Conservation (phyloP, 2,797 vertebrate species). For the Falco cherrug region DNA sequence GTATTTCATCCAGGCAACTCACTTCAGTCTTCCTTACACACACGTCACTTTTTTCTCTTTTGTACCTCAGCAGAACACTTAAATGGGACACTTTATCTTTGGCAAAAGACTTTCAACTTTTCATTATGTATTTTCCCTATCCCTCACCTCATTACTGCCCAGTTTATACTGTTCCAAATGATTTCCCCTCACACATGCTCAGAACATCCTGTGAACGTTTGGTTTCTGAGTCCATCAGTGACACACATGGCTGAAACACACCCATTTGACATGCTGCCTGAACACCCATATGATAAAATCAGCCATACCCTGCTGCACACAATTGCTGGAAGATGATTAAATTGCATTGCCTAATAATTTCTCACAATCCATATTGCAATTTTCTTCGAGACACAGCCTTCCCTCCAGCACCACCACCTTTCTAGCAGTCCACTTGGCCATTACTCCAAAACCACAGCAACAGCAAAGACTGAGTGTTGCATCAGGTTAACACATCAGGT, state of each 20-base stretch:
- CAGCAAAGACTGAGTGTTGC: background rate
- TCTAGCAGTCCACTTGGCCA: background rate
- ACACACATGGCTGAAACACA: background rate
- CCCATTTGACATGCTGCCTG: background rate
- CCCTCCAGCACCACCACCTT: background rate
- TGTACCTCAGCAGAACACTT: background rate
- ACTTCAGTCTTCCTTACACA: background rate
- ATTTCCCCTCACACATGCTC: background rate
- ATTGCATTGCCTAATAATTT: constrained; percentile 53
- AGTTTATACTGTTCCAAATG: background rate
- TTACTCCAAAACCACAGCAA: background rate
- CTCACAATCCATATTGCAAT: constrained; percentile 26
- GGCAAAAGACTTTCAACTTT: background rate
- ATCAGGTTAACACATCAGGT: background rate
- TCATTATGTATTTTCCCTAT: background rate
- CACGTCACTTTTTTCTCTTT: background rate
- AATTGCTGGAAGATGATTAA: constrained; percentile 54
- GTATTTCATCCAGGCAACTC: background rate
- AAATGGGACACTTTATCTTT: background rate
- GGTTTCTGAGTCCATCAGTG: background rate
- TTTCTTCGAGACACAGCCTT: background rate
- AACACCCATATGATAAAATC: background rate
- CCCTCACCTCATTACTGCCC: background rate
- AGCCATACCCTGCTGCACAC: constrained; percentile 49
- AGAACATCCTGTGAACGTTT: background rate